phyloP scores from a whole-genome alignment of 2,113 vertebrate species.

The Aldabrachelys gigantea region DNA sequence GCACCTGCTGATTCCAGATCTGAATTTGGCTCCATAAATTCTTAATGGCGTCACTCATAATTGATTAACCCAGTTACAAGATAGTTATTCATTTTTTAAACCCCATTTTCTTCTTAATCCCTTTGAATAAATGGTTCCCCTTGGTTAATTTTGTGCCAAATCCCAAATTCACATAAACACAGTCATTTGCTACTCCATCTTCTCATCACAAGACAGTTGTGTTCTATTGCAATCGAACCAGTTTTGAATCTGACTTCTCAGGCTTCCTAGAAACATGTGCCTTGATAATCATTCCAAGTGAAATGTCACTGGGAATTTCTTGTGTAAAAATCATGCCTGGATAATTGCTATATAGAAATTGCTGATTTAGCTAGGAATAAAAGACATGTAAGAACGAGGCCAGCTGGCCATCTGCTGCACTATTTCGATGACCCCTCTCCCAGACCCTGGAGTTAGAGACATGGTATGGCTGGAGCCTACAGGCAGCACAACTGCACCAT shows the following conservation, averaged over 20 bases:
- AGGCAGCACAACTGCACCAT: neutral
- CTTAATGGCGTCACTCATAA: neutral
- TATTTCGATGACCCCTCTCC: neutral
- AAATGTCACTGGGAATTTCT: neutral
- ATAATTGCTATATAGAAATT: neutral
- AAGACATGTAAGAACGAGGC: neutral
- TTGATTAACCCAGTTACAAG: neutral
- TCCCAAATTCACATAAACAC: fast-evolving
- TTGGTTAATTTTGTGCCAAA: neutral
- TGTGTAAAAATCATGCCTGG: neutral
- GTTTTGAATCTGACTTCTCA: neutral
- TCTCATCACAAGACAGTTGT: fast-evolving
- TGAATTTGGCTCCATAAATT: neutral
- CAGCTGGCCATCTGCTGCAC: slow-evolving; percentile 10
- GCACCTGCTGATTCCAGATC: neutral
- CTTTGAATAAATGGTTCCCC: neutral
- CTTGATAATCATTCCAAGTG: neutral
- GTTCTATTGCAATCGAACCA: neutral
- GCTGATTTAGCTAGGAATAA: slow-evolving; percentile 2
- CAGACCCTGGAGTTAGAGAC: neutral
- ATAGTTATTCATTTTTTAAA: fast-evolving
- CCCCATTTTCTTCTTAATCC: fast-evolving
- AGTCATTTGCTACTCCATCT: fast-evolving
- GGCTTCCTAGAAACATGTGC: neutral
- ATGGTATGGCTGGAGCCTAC: neutral